phyloP scores from a whole-genome alignment of 1,140 invertebrate species.

The Harpegnathos saltator region DNA sequence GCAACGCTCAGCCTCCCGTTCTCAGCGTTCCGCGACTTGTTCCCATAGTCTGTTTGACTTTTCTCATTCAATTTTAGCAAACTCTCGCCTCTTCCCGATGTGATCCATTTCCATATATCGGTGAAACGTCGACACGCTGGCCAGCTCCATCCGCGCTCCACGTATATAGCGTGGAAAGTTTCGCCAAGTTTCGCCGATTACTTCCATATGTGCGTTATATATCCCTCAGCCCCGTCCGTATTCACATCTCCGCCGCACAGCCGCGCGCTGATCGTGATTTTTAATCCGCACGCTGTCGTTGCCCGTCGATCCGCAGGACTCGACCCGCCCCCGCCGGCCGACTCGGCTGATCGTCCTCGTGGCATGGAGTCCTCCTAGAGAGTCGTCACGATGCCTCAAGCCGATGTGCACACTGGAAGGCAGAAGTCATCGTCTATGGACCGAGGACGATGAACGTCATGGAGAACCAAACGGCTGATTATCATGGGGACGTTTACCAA shows the following conservation, averaged over 20 bases:
- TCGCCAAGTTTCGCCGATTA: slow-evolving; percentile 25
- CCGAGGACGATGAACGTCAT: slow-evolving; percentile 71
- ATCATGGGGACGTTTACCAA: slow-evolving; percentile 70
- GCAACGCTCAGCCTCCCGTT: background rate
- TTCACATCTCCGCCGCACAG: slow-evolving; percentile 11
- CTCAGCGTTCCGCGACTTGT: background rate
- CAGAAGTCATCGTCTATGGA: slow-evolving; percentile 69
- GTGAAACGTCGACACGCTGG: background rate
- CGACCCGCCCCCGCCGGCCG: too few relatives aligned
- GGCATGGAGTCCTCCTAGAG: slow-evolving; percentile 17
- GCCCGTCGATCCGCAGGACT: slow-evolving; percentile 12
- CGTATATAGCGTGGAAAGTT: slow-evolving; percentile 9
- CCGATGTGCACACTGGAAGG: slow-evolving; percentile 31
- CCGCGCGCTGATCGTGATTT: background rate
- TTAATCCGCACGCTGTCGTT: slow-evolving; percentile 10
- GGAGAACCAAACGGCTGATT: slow-evolving; percentile 73
- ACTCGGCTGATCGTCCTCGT: background rate
- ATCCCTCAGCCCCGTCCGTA: background rate
- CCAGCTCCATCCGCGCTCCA: background rate
- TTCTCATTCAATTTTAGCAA: slow-evolving; percentile 33
- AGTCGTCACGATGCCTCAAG: slow-evolving; percentile 31
- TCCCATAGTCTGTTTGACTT: slow-evolving; percentile 31
- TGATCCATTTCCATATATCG: slow-evolving; percentile 39
- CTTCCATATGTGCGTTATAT: background rate
- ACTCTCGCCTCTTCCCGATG: slow-evolving; percentile 20